phyloP scores from a whole-genome alignment of 1,140 invertebrate genomes.

The Phymastichus coffea region DNA sequence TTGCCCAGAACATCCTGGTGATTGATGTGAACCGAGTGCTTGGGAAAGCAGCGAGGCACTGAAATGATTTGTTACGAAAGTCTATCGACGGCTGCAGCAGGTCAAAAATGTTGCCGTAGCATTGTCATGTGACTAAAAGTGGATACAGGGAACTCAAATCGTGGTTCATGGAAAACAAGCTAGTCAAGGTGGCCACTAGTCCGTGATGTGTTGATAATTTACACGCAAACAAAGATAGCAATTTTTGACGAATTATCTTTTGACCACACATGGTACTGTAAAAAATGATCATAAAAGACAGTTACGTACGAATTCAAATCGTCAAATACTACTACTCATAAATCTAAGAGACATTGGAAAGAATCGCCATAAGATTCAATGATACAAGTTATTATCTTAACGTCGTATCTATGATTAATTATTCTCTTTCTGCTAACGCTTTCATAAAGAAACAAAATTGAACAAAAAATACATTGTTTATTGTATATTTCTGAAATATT shows the following conservation, averaged over 20 bases:
- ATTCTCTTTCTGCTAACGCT: constrained; percentile 51
- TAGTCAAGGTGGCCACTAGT: constrained; percentile 57
- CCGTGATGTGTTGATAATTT: constrained; percentile 45
- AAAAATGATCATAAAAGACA: no score
- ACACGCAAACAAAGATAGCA: constrained; percentile 1
- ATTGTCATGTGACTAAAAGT: not conserved
- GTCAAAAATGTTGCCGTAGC: no score
- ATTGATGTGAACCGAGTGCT: constrained; percentile 64
- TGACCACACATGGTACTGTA: constrained; percentile 17
- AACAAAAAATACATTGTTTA: constrained; percentile 29
- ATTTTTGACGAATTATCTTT: constrained; percentile 35
- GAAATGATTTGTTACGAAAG: constrained; percentile 13
- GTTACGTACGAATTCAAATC: constrained; percentile 38
- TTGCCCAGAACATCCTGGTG: constrained; percentile 93
- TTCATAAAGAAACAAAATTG: constrained; percentile 37
- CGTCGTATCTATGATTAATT: constrained; percentile 46
- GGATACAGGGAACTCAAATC: constrained; percentile 22
- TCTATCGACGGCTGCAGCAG: not conserved
- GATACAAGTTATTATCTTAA: constrained; percentile 51
- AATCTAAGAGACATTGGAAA: constrained; percentile 38
- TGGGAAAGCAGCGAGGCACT: constrained; percentile 8
- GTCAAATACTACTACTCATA: constrained; percentile 37
- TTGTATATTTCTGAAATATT: constrained; percentile 53
- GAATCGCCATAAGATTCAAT: constrained; percentile 52
- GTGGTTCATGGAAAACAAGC: constrained; percentile 45